Evolutionary conservation across 2,797 vertebrate genomes (phyloP).

Genomic region (Sebastes taczanowskii): DNA sequence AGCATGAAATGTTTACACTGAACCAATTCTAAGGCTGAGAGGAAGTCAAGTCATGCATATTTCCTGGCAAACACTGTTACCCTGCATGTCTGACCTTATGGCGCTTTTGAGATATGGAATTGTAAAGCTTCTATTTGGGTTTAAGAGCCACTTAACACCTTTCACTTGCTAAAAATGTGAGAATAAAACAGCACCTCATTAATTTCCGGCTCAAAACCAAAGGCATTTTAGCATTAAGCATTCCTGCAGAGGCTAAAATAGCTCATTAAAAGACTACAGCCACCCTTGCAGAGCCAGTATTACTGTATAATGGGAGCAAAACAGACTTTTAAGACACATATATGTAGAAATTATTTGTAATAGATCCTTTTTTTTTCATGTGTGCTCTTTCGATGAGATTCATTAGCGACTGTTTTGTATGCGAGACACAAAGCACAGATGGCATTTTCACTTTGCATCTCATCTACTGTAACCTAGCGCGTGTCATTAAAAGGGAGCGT

Average conservation of each 20-base stretch:
- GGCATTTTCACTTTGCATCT: slow-evolving; percentile 25
- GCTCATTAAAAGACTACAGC: background rate
- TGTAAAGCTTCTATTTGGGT: background rate
- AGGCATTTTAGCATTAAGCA: background rate
- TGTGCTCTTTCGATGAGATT: background rate
- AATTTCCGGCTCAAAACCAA: slow-evolving; percentile 3
- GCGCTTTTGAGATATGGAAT: background rate
- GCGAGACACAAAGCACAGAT: slow-evolving; percentile 2
- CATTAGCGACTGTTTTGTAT: slow-evolving; percentile 26
- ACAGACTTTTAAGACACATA: background rate
- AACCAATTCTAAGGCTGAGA: slow-evolving; percentile 2
- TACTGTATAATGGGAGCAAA: background rate
- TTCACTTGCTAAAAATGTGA: background rate
- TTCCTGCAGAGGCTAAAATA: background rate
- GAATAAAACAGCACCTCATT: slow-evolving; percentile 9
- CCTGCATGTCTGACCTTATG: background rate
- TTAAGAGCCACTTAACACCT: slow-evolving; percentile 26
- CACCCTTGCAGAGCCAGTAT: background rate
- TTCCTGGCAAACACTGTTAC: background rate
- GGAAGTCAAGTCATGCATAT: background rate
- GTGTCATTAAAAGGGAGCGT: slow-evolving; percentile 39
- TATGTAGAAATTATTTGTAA: background rate
- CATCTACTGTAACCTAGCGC: slow-evolving; percentile 11
- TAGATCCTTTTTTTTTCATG: background rate
- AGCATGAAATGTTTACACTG: background rate